Base-by-base conservation (phyloP, 1,140 invertebrate genomes). In the Orius laevigatus region DNA sequence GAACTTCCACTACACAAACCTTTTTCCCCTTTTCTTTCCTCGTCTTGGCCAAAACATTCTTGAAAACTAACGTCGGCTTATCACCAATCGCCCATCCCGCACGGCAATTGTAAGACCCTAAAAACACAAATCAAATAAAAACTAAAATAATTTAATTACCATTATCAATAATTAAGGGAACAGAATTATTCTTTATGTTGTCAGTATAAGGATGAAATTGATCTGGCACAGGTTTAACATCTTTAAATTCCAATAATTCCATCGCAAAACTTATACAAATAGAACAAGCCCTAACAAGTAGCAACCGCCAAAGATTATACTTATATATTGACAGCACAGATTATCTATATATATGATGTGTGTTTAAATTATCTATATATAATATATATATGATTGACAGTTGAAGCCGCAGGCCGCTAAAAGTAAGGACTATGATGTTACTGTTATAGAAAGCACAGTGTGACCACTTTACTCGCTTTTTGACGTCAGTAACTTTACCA, bases 91-190 rank as follows among this genome's bases (percentile, higher is more conserved):
- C 81, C 87, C 89, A 95, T 2, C 91, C 91, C 33, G 83, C 88
- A 63, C 88, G 72, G 60, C 87, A 93, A 56, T 86, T 80, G 61
- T 90, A 94, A 0, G 88, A 91, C 48, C 88, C 88, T 90, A 54
- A 25, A 36, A 39, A 40, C 15, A 25, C 6, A n/a, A 3, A 3
- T 40, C 32, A 31, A 14, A 41, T 12, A 1, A 4, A 1, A 12
- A 15, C 9, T n/a, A n/a, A 8, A 35, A 36, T n/a, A 19, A 12
- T 36, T 15, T 34, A 59, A 57, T 68, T 66, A 79, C 88, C 89
- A 74, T 88, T 88, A 60, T 89, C 86, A 60, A 88, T 84, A 14
- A 90, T 72, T 41, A 88, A 70, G 36, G 84, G 80, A 49, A 70
- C 69, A 49, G 63, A 60, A 44, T 71, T 70, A 57, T 67, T 68